These are phyloP conservation scores for Autographa gamma DNA, from an alignment of 2,888 invertebrate genomes.

Conservation along the genomic window DNA sequence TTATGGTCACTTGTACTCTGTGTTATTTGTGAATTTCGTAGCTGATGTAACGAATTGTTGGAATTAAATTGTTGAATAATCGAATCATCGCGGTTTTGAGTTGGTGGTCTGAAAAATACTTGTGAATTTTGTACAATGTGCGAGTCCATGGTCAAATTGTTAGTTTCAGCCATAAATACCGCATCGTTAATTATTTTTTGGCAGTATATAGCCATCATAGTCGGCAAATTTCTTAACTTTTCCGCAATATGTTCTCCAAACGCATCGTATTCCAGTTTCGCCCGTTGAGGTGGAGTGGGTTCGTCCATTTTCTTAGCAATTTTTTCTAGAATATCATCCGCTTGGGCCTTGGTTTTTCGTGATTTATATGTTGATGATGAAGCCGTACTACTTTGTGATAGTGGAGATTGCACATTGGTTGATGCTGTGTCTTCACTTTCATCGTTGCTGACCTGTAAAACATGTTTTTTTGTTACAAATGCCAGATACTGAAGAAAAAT, in stretches of 20 bases:
- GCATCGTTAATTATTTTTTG: constrained; percentile 40
- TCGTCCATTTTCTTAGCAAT: constrained; percentile 22
- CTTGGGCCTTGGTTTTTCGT: constrained; percentile 12
- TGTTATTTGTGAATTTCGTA: constrained; percentile 7
- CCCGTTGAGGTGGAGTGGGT: constrained; percentile 6
- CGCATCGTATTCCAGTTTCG: constrained; percentile 13
- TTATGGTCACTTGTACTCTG: constrained; percentile 11
- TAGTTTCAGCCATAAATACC: constrained; percentile 25
- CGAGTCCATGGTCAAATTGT: constrained; percentile 1
- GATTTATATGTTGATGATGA: background rate
- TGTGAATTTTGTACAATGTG: constrained; percentile 6
- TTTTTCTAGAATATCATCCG: constrained; percentile 16
- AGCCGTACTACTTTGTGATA: constrained; percentile 15
- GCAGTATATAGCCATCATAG: constrained; percentile 29
- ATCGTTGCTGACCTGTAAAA: constrained; percentile 14
- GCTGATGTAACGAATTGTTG: constrained; percentile 11
- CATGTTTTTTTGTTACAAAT: constrained; percentile 23
- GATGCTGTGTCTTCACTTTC: constrained; percentile 12
- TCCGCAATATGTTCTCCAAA: constrained; percentile 35
- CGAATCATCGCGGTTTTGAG: too few species aligned
- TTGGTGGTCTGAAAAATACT: background rate
- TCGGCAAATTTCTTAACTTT: constrained; percentile 31
- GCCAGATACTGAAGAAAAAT: constrained; percentile 18
- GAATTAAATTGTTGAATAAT: too few species aligned
- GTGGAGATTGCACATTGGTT: constrained; percentile 15